Evolutionary conservation across 1,140 invertebrate genomes (phyloP), one percentile per base, ranked within the genome.

Genomic region (Augochlora pura): DNA sequence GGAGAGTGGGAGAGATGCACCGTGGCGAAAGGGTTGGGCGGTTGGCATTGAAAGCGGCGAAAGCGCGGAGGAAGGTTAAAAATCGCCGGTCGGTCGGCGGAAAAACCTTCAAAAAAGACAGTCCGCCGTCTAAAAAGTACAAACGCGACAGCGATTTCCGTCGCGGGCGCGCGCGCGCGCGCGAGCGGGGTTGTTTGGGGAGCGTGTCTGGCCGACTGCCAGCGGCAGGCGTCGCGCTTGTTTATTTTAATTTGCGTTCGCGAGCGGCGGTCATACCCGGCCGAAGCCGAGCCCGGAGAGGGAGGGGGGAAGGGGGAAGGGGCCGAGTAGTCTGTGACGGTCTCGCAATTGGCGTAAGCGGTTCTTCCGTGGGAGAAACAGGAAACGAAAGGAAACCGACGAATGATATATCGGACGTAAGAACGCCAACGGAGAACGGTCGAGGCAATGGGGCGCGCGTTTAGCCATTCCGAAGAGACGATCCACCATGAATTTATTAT

Each of bases 171-270:
- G n/a, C n/a, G n/a, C n/a, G n/a, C n/a, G n/a, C n/a, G n/a, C n/a
- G n/a, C n/a, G n/a, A n/a, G n/a, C 59, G 21, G 10, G 74, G 46
- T 67, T 74, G 71, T 52, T 67, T 52, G 72, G 72, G 78, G 18
- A 76, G 46, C 73, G 79, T 70, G 66, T 62, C 59, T 81, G 79
- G 79, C 74, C 38, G 39, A 1, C 38, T 62, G 79, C 79, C 79
- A 81, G 21, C n/a, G 14, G n/a, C 7, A n/a, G 54, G 74, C 54
- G 66, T 79, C 77, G 49, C 27, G 79, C 66, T 66, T 77, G 79
- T 81, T 81, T 81, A 81, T 81, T 81, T 81, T 81, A 81, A 81
- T 81, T 81, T 77, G 83, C 57, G 66, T 72, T 70, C 70, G 64
- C 73, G 74, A 69, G 70, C 74, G 74, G 23, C 52, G 57, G 70